These are phyloP conservation scores for Micronisus gabar DNA, from an alignment of 2,113 vertebrate species.

Conservation along the genomic window DNA sequence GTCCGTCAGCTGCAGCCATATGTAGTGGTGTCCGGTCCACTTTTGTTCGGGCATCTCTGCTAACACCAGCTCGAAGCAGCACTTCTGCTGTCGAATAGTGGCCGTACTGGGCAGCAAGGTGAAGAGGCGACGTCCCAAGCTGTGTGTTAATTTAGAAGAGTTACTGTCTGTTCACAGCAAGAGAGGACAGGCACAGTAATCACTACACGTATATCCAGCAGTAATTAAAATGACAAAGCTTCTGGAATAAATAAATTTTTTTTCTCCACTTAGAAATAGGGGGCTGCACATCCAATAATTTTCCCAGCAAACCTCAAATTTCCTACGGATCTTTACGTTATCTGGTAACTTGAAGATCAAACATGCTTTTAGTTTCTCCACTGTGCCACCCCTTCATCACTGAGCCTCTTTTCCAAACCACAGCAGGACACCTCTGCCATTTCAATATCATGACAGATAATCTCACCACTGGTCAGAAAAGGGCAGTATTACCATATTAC, in stretches of 20 bases:
- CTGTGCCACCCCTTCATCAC: too few relatives aligned
- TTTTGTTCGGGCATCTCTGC: conserved; percentile 91
- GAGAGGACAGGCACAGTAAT: background rate
- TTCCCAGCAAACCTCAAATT: background rate
- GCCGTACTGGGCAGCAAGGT: conserved; percentile 89
- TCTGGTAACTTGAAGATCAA: background rate
- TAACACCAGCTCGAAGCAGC: conserved; percentile 88
- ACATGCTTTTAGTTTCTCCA: background rate
- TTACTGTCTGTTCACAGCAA: background rate
- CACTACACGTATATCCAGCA: rapidly evolving
- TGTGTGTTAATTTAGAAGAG: conserved; percentile 15
- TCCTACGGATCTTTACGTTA: background rate
- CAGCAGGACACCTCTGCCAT: background rate
- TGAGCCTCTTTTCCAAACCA: background rate
- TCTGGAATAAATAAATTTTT: background rate
- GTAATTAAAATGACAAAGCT: background rate
- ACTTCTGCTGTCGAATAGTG: conserved; percentile 92
- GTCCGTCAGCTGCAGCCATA: conserved; percentile 90
- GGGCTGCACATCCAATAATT: background rate
- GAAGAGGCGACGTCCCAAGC: conserved; percentile 90
- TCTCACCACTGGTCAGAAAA: too few relatives aligned
- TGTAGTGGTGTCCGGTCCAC: conserved; percentile 92
- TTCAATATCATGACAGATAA: background rate
- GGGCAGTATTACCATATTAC: background rate
- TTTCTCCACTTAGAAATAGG: background rate